Conservation (phyloP, 2,113 vertebrate genomes). For the Tangachromis dhanisi region DNA sequence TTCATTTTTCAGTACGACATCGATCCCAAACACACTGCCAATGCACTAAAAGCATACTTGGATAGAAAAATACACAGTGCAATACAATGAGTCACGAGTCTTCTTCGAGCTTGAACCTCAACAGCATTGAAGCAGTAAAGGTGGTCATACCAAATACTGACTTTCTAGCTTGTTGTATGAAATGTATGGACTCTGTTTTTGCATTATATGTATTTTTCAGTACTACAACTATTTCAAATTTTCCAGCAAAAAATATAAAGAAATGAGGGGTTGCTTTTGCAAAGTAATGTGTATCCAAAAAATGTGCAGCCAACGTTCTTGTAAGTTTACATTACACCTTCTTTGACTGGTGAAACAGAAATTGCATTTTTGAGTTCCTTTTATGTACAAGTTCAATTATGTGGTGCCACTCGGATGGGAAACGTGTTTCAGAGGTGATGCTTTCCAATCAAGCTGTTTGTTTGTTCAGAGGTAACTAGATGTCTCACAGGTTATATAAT, state of each 20-base stretch:
- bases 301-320: not conserved
- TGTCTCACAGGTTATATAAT: not conserved
- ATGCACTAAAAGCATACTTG: not conserved
- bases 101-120: not conserved
- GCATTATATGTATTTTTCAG: not conserved
- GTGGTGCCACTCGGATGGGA: not conserved
- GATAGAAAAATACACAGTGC: not conserved
- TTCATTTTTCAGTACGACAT: not conserved
- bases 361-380: not conserved
- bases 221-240: not conserved
- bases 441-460: not conserved
- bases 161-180: not conserved
- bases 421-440: not conserved
- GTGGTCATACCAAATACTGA: not conserved
- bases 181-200: not conserved
- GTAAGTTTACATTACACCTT: not conserved
- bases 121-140: not conserved
- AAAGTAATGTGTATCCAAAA: not conserved
- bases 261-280: not conserved
- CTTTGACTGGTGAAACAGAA: not conserved
- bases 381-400: not conserved
- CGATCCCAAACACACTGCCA: not conserved
- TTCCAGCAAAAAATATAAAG: not conserved
- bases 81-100: not conserved
- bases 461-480: constrained; percentile 1